Percentiles rank a stretch among this genome's conserved stretches.
Conservation (phyloP, 2,113 vertebrate genomes). For the Copsychus sechellarum region DNA sequence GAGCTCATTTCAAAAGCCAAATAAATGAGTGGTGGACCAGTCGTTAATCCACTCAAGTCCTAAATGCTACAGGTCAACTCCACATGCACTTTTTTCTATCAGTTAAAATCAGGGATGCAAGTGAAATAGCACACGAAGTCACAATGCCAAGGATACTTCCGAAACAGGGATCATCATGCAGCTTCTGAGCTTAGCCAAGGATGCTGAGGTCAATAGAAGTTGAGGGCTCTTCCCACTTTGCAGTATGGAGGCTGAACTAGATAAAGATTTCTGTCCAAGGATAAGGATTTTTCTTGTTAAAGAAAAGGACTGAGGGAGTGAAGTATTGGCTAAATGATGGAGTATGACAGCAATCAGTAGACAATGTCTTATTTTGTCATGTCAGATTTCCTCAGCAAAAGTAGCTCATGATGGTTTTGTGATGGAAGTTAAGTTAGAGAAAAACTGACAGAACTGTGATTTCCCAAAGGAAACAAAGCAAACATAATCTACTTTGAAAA, state of each 20-base stretch:
- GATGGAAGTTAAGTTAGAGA: conserved; percentile 17
- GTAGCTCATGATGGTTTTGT: not conserved
- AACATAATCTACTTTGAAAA: conserved; percentile 70
- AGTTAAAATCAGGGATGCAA: not conserved
- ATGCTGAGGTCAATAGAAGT: not conserved
- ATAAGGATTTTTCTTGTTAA: not conserved
- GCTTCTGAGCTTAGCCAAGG: not conserved
- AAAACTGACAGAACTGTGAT: conserved; percentile 47
- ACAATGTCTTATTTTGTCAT: not conserved
- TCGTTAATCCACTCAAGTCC: not conserved
- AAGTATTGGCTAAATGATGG: not conserved
- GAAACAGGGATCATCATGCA: not conserved
- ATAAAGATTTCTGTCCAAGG: not conserved
- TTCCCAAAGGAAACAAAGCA: conserved; percentile 62
- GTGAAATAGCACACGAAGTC: not conserved
- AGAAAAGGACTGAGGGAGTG: not conserved
- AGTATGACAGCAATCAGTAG: not conserved
- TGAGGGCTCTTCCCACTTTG: not conserved
- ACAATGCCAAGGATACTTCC: not conserved
- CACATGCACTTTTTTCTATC: not conserved
- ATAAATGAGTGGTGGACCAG: accelerated
- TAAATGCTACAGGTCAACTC: not conserved
- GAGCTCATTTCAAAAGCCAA: not conserved
- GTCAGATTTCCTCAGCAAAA: conserved; percentile 19
- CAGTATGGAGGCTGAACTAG: not conserved